Percentiles rank a stretch among this genome's conserved stretches.
These are phyloP conservation scores for Dipodomys stephensi DNA, from an alignment of 2,113 vertebrate species.

Conservation along the genomic window DNA sequence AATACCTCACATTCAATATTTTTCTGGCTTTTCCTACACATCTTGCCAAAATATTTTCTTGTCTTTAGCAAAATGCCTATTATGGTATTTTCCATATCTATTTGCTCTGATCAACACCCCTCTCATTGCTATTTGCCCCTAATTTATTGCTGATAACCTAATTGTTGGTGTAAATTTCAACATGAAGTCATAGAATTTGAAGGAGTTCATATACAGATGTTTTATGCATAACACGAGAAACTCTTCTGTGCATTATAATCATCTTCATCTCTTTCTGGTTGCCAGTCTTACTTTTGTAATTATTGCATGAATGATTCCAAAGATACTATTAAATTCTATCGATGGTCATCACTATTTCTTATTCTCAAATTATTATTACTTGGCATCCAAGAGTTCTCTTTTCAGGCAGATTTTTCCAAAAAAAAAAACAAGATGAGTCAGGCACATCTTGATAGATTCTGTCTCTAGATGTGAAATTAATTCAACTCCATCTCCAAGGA, in stretches of 20 bases:
- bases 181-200: background rate
- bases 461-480: background rate
- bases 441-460: background rate
- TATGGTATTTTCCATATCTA: background rate
- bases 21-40: background rate
- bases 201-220: background rate
- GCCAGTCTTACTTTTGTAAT: background rate
- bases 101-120: background rate
- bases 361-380: background rate
- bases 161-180: background rate
- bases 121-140: background rate
- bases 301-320: background rate
- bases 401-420: background rate
- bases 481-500: slow-evolving; percentile 3
- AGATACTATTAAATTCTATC: background rate
- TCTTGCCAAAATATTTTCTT: background rate
- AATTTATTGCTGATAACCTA: background rate
- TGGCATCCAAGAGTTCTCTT: background rate
- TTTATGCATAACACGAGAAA: background rate
- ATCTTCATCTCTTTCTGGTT: background rate
- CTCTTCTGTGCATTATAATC: background rate
- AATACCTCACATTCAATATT: background rate
- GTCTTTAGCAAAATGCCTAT: background rate
- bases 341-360: background rate
- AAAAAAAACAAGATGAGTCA: background rate